These are phyloP conservation scores for Lasioglossum leucozonium DNA, from an alignment of 2,888 invertebrate genomes.

Conservation along the genomic window DNA sequence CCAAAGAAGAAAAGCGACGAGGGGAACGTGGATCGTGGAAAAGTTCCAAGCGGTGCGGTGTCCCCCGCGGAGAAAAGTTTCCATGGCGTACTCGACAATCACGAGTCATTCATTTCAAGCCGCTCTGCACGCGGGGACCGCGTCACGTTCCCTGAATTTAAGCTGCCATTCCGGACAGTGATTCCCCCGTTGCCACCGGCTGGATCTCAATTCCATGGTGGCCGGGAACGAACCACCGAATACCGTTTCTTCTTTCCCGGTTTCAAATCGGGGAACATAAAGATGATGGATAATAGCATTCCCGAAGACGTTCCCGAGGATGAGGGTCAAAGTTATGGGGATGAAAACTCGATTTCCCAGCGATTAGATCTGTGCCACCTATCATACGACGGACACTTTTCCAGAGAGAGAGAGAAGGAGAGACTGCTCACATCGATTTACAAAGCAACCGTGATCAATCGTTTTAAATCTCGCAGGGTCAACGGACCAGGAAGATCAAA, in stretches of 20 bases:
- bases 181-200: not conserved
- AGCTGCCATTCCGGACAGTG: constrained; percentile 46
- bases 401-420: no score
- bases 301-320: not conserved
- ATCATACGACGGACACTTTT: not conserved
- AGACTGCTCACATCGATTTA: not conserved
- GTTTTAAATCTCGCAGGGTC: not conserved
- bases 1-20: not conserved
- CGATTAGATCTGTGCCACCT: constrained; percentile 2
- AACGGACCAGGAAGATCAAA: not conserved
- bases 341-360: constrained; percentile 1
- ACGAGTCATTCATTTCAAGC: constrained; percentile 66
- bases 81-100: constrained; percentile 61
- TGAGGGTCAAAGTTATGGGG: not conserved
- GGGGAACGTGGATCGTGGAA: not conserved
- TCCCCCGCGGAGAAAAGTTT: constrained; percentile 8
- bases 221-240: not conserved
- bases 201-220: not conserved
- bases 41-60: not conserved
- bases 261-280: constrained; percentile 3
- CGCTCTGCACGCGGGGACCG: constrained; percentile 41
- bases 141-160: constrained; percentile 43
- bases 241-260: not conserved
- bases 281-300: constrained; percentile 11
- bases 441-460: not conserved